A percentile compares a stretch with the other conserved stretches of the same genome.
Conservation (phyloP, 2,888 invertebrate species). For the Noctua fimbriata region DNA sequence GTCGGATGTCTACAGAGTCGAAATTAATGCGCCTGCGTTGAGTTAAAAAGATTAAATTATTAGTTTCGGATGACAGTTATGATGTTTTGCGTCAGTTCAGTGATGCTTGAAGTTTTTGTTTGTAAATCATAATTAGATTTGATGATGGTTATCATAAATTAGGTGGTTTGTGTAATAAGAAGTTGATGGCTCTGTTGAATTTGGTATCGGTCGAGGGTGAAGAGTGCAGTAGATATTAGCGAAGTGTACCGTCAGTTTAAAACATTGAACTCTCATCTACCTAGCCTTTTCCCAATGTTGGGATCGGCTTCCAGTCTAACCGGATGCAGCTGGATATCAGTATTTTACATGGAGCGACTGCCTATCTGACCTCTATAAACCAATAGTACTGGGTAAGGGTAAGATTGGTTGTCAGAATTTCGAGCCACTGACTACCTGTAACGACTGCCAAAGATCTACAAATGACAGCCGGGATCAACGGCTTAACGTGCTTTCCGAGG, state of each 20-base stretch:
- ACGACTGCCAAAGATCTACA: too few relatives aligned
- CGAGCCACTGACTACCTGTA: too few relatives aligned
- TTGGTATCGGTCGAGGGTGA: not conserved
- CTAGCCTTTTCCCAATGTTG: too few relatives aligned
- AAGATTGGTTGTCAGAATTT: too few relatives aligned
- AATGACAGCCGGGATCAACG: too few relatives aligned
- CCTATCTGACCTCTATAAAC: too few relatives aligned
- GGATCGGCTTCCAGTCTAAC: too few relatives aligned
- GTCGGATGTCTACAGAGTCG: slow-evolving; percentile 47
- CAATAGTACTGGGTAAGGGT: too few relatives aligned
- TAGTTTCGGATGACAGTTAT: slow-evolving; percentile 57
- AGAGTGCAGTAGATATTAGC: not conserved
- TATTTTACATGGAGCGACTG: too few relatives aligned
- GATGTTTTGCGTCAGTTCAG: slow-evolving; percentile 44
- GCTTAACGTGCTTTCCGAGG: too few relatives aligned
- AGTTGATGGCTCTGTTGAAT: not conserved
- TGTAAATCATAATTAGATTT: slow-evolving; percentile 39
- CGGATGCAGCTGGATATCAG: too few relatives aligned
- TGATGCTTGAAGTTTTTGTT: slow-evolving; percentile 46
- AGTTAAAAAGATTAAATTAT: slow-evolving; percentile 62
- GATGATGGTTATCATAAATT: slow-evolving; percentile 12
- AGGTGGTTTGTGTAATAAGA: not conserved
- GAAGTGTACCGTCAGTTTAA: not conserved
- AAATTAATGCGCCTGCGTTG: slow-evolving; percentile 37
- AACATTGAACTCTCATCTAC: not conserved